Percentiles rank a stretch among this genome's conserved stretches.
These are phyloP conservation scores for Chymomyza procnemis DNA, from an alignment of 2,888 invertebrate genomes.

Conservation along the genomic window DNA sequence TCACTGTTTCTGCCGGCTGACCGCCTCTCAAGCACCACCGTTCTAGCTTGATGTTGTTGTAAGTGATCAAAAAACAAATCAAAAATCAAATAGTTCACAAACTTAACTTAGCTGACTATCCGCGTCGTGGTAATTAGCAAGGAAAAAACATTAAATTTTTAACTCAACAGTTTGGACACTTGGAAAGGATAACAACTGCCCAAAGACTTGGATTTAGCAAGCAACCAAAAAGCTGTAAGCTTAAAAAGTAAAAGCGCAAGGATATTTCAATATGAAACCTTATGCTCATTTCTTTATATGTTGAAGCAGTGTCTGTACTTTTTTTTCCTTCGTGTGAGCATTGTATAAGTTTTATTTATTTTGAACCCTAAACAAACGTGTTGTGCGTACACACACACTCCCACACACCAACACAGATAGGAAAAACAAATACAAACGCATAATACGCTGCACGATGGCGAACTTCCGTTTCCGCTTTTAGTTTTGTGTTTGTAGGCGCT, in stretches of 20 bases:
- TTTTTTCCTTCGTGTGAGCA: background rate
- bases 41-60: no score
- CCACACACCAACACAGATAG: conserved; percentile 1
- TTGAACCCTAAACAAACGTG: background rate
- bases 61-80: no score
- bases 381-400: background rate
- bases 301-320: background rate
- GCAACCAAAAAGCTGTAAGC: background rate
- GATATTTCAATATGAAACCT: conserved; percentile 8
- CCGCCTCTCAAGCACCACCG: no score
- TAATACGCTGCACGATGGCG: conserved; percentile 51
- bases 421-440: conserved; percentile 48
- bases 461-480: conserved; percentile 71
- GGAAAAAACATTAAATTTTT: no score
- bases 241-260: background rate
- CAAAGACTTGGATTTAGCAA: background rate
- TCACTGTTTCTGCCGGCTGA: no score
- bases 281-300: background rate
- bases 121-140: no score
- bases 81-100: no score
- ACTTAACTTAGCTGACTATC: no score
- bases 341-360: conserved; percentile 1
- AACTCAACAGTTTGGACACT: no score
- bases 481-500: conserved; percentile 47
- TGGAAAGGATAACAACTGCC: no score